phyloP scores from a whole-genome alignment of 1,140 invertebrate genomes.

The Leptoteleia sp. region DNA sequence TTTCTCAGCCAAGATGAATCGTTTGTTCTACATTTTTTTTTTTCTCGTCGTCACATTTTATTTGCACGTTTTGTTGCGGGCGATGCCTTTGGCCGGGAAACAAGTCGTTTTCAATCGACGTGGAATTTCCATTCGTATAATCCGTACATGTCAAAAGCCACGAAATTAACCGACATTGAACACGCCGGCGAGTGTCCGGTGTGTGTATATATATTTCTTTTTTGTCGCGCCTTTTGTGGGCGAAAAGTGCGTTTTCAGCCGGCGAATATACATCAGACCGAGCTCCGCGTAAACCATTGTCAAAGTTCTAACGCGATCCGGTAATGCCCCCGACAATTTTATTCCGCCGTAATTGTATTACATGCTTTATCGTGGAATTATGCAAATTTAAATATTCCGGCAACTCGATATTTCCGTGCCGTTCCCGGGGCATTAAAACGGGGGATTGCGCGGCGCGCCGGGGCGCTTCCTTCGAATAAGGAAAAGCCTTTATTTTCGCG shows the following conservation, averaged over 20 bases:
- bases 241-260: slow-evolving; percentile 20
- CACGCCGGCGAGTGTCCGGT: slow-evolving; percentile 23
- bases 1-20: too few relatives aligned
- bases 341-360: slow-evolving; percentile 29
- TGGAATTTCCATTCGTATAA: slow-evolving; percentile 51
- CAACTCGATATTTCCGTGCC: slow-evolving; percentile 9
- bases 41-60: slow-evolving; percentile 32
- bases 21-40: background rate
- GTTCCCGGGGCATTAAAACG: background rate
- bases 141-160: slow-evolving; percentile 54
- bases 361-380: slow-evolving; percentile 36
- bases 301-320: slow-evolving; percentile 29
- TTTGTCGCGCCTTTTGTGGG: slow-evolving; percentile 21
- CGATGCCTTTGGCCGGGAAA: slow-evolving; percentile 13
- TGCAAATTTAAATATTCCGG: slow-evolving; percentile 28
- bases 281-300: slow-evolving; percentile 24
- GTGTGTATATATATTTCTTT: too few relatives aligned
- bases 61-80: slow-evolving; percentile 53
- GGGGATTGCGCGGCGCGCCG: too few relatives aligned
- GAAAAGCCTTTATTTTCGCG: too few relatives aligned
- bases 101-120: slow-evolving; percentile 52
- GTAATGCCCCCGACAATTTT: slow-evolving; percentile 28
- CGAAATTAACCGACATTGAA: slow-evolving; percentile 60
- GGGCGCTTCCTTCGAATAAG: too few relatives aligned
- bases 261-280: slow-evolving; percentile 28